Percentiles rank a stretch among this genome's conserved stretches.
Conservation (phyloP, 2,888 invertebrate species). For the Miltochrista miniata region DNA sequence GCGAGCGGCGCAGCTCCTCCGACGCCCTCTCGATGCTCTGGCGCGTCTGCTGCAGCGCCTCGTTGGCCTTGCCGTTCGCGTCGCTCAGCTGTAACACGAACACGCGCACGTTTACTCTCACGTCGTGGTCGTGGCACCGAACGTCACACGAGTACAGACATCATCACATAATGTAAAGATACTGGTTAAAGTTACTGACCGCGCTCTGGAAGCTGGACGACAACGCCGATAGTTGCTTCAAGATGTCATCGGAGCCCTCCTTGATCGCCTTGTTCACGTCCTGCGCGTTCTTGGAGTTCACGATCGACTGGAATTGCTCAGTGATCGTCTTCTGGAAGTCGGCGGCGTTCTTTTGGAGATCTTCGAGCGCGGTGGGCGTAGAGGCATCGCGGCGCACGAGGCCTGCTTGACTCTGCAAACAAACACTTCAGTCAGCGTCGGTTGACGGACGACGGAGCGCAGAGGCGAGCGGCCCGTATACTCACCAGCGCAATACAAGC, state of each 20-base stretch:
- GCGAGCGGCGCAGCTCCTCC: conserved; percentile 63
- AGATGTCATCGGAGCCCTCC: conserved; percentile 62
- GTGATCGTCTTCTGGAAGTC: conserved; percentile 63
- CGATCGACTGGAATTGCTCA: conserved; percentile 55
- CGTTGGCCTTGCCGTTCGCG: conserved; percentile 71
- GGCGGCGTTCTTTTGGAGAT: conserved; percentile 61
- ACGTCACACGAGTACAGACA: no score
- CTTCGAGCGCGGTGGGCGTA: conserved; percentile 41
- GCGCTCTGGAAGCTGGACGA: conserved; percentile 56
- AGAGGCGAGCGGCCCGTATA: conserved; percentile 16
- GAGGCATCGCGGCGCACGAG: conserved; percentile 63
- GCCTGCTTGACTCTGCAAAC: conserved; percentile 50
- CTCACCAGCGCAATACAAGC: conserved; percentile 71
- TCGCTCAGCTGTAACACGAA: conserved; percentile 55
- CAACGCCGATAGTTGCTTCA: conserved; percentile 55
- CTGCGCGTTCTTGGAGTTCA: conserved; percentile 66
- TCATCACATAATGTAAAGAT: no score
- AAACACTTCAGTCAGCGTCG: not conserved
- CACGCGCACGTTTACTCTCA: no score
- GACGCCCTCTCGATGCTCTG: conserved; percentile 54
- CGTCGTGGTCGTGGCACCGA: no score
- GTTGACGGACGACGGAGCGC: not conserved
- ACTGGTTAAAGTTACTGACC: conserved; percentile 51
- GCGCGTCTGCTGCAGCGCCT: conserved; percentile 58
- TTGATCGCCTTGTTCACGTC: conserved; percentile 63